Evolutionary conservation across 2,888 invertebrate species (phyloP).

Genomic region (Drosophila robusta): DNA sequence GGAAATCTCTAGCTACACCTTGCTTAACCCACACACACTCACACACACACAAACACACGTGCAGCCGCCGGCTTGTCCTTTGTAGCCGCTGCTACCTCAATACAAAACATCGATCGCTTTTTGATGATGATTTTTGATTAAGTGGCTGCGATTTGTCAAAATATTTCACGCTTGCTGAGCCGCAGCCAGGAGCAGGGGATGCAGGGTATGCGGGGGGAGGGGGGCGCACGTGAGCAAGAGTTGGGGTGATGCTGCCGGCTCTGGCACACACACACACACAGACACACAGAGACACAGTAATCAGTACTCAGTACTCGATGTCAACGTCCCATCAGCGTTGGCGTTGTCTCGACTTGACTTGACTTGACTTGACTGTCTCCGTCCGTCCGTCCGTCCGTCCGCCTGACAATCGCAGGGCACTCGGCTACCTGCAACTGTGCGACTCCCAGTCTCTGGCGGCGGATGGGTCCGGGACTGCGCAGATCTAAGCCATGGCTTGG

Average conservation of each 20-base stretch:
- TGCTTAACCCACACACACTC: slow-evolving; percentile 42
- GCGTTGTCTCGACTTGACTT: slow-evolving; percentile 57
- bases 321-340: slow-evolving; percentile 73
- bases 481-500: slow-evolving; percentile 44
- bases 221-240: slow-evolving; percentile 66
- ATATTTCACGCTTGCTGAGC: slow-evolving; percentile 74
- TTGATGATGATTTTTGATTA: slow-evolving; percentile 82
- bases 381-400: slow-evolving; percentile 19
- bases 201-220: slow-evolving; percentile 6
- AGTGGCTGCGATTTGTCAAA: slow-evolving; percentile 83
- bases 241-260: slow-evolving; percentile 37
- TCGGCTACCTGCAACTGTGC: slow-evolving; percentile 78
- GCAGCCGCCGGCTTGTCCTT: slow-evolving; percentile 57
- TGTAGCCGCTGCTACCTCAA: slow-evolving; percentile 69
- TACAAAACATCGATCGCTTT: slow-evolving; percentile 79
- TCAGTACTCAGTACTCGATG: slow-evolving; percentile 58
- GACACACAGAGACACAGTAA: slow-evolving; percentile 18
- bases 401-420: slow-evolving; percentile 61
- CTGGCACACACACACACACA: slow-evolving; percentile 8
- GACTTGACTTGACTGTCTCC: slow-evolving; percentile 3
- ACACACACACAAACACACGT: slow-evolving; percentile 6
- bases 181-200: slow-evolving; percentile 8
- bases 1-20: slow-evolving; percentile 73
- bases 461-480: slow-evolving; percentile 2
- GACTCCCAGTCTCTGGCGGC: slow-evolving; percentile 53